Percentiles rank a stretch among this genome's conserved stretches.
Conservation (phyloP, 2,113 vertebrate genomes). For the Centropus unirufus region DNA sequence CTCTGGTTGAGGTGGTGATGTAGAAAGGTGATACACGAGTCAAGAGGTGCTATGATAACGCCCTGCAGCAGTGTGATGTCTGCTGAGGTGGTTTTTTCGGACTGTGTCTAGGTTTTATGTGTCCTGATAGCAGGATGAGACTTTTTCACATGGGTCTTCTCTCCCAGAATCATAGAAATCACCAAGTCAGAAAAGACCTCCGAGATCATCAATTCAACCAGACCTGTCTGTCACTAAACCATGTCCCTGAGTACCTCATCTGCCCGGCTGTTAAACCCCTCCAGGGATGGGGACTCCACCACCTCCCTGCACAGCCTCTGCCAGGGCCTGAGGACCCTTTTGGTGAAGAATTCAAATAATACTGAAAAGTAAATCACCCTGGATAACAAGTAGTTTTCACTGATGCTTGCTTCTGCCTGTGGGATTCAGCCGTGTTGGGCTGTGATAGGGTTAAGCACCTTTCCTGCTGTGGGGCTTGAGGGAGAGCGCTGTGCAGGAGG, state of each 20-base stretch:
- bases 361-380: background rate
- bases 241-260: too few relatives aligned
- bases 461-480: background rate
- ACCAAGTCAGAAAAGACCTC: background rate
- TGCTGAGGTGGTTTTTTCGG: background rate
- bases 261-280: too few relatives aligned
- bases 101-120: fast-evolving
- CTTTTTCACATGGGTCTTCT: background rate
- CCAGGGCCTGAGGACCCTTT: too few relatives aligned
- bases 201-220: too few relatives aligned
- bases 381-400: background rate
- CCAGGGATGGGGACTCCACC: too few relatives aligned
- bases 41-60: background rate
- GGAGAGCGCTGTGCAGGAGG: background rate
- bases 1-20: background rate
- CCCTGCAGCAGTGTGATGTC: background rate
- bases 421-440: background rate
- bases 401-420: background rate
- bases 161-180: background rate
- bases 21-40: background rate
- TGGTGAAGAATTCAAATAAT: background rate
- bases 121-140: background rate
- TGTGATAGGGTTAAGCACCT: background rate
- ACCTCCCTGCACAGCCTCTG: too few relatives aligned
- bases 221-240: too few relatives aligned